Conservation (phyloP, 2,113 vertebrate genomes). For the Aptenodytes patagonicus region DNA sequence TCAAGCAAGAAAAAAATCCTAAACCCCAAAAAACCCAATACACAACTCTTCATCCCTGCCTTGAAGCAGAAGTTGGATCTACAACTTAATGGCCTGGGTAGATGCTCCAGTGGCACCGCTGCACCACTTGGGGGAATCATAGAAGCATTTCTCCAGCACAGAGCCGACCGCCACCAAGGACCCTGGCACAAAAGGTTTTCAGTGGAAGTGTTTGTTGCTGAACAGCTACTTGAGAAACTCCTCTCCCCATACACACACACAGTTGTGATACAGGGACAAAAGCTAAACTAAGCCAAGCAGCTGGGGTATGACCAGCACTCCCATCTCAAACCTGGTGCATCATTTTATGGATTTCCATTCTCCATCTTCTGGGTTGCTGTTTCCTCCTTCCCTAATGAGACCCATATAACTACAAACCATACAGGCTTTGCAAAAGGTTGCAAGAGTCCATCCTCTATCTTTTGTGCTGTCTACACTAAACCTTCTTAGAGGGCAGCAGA, state of each 20-base stretch:
- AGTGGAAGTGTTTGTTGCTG: background rate
- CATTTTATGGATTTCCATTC: background rate
- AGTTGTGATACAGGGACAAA: background rate
- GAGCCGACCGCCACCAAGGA: background rate
- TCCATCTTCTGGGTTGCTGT: background rate
- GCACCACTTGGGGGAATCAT: background rate
- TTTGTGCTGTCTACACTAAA: background rate
- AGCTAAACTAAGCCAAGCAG: background rate
- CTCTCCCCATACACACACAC: background rate
- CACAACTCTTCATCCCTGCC: background rate
- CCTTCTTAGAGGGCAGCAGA: background rate
- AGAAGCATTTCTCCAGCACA: background rate
- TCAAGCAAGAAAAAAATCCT: background rate
- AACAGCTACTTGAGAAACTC: background rate
- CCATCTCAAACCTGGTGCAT: background rate
- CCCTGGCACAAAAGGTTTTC: background rate
- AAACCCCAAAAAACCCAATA: background rate
- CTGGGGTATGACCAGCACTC: background rate
- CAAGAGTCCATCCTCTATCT: background rate
- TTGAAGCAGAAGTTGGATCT: background rate
- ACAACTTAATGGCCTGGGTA: background rate
- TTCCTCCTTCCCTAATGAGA: background rate
- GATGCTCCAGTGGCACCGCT: background rate
- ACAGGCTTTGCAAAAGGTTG: background rate
- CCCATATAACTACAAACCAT: background rate